phyloP scores from a whole-genome alignment of 2,797 vertebrate species.

The Rhynchotus rufescens region DNA sequence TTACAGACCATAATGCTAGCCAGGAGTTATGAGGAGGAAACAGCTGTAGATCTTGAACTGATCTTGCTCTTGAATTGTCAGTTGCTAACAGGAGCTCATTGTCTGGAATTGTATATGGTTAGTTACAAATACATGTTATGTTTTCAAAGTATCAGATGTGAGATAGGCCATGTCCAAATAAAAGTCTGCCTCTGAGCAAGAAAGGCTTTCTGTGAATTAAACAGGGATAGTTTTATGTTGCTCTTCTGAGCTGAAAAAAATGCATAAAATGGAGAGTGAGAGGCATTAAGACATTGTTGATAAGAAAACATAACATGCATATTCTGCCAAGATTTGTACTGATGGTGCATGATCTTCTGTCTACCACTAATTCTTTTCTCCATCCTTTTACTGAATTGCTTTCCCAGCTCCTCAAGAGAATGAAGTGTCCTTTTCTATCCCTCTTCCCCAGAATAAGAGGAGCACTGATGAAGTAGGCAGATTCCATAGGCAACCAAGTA shows the following conservation, averaged over 20 bases:
- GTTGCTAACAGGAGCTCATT: background rate
- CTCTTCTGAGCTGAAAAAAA: background rate
- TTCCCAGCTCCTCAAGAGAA: background rate
- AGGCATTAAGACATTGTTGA: background rate
- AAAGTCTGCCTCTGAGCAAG: background rate
- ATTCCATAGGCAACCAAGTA: background rate
- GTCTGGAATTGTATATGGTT: background rate
- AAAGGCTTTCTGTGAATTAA: background rate
- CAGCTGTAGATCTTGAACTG: background rate
- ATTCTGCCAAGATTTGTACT: background rate
- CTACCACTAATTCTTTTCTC: background rate
- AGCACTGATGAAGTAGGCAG: background rate
- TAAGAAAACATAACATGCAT: background rate
- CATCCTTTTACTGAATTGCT: background rate
- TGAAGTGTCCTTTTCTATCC: fast-evolving
- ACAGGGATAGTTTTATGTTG: background rate
- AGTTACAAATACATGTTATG: background rate
- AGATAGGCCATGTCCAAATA: background rate
- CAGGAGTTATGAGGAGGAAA: background rate
- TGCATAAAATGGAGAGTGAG: background rate
- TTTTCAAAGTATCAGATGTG: background rate
- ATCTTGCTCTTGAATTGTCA: fast-evolving
- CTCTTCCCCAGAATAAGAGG: background rate
- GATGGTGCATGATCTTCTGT: background rate
- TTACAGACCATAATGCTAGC: background rate